Evolutionary conservation across 2,797 vertebrate genomes (phyloP), one percentile per base, ranked within the genome.

Genomic region (Halcyon badia): DNA sequence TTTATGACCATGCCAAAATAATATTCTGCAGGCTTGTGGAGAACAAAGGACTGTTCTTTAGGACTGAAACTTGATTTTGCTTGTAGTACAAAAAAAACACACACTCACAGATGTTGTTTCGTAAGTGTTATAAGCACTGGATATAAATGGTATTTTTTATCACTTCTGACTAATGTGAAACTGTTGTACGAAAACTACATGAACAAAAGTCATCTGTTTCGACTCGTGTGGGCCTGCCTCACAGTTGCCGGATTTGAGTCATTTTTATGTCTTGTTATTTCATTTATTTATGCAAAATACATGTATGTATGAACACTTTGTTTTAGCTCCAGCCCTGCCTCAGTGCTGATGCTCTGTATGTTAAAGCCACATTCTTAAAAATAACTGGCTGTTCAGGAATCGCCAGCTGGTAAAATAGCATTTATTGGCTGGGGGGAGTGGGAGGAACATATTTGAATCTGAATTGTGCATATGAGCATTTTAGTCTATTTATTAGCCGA

Each of bases 91-190:
- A 98, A 98, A 97, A 51, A 97, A 96, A 94, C 97, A 98, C 98
- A 99, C 99, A 99, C 97, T 97, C 98, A 98, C 98, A 99, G 99
- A 99, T 98, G 96, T 99, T 99, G 98, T 99, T 99, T 99, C 98
- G 94, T 98, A 99, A 99, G 99, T 99, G 99, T 99, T 99, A 98
- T 99, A 99, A 99, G 99, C 99, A 99, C 99, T 99, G 99, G 99
- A 99, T 99, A 99, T 99, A 99, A 99, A 99, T 99, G 99, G 99
- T 99, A 99, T 99, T 99, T 99, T 99, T 99, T 99, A 99, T 99
- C 99, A 99, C 99, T 99, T 99, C 99, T 99, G 99, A 99, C 99
- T 99, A 99, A 99, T 99, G 99, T 99, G 99, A 99, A 99, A 98
- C 99, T 99, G 99, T 99, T 99, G 98, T 99, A 99, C 97, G 98